phyloP scores from a whole-genome alignment of 2,797 vertebrate genomes.

The Decapterus maruadsi region DNA sequence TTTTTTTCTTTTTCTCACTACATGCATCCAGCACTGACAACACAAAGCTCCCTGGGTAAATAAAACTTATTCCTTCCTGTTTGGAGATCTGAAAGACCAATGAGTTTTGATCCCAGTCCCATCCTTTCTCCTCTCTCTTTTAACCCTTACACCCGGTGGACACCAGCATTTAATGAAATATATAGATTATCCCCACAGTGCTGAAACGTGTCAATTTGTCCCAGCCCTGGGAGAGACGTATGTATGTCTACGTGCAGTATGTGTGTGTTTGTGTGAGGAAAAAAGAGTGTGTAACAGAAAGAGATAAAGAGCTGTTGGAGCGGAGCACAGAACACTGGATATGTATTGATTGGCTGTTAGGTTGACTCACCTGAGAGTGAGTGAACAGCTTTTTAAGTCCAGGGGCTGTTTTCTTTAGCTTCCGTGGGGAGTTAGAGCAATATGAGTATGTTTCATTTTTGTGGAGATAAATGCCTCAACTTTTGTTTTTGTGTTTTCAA shows the following conservation, averaged over 20 bases:
- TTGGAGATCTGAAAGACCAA: constrained; percentile 62
- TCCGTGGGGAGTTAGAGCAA: constrained; percentile 47
- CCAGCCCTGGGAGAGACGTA: constrained; percentile 13
- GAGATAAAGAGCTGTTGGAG: constrained; percentile 58
- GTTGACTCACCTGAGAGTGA: constrained; percentile 71
- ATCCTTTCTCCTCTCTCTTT: constrained; percentile 53
- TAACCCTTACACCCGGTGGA: constrained; percentile 48
- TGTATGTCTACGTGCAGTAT: constrained; percentile 16
- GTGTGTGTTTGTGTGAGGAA: not conserved
- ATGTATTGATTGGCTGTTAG: constrained; percentile 72
- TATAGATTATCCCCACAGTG: constrained; percentile 66
- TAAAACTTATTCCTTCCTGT: constrained; percentile 59
- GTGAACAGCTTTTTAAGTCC: constrained; percentile 60
- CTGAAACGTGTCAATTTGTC: constrained; percentile 59
- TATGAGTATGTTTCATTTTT: constrained; percentile 51
- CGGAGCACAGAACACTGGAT: constrained; percentile 61
- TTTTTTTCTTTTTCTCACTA: constrained; percentile 18
- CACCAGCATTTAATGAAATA: constrained; percentile 55
- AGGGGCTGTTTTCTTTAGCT: constrained; percentile 50
- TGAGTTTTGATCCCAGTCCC: constrained; percentile 52
- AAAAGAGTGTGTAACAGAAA: constrained; percentile 19
- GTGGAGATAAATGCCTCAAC: constrained; percentile 47
- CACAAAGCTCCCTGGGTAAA: constrained; percentile 56
- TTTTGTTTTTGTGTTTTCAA: constrained; percentile 59
- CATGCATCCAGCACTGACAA: constrained; percentile 45